These are phyloP conservation scores for Petrolisthes cinctipes DNA, from an alignment of 2,888 invertebrate genomes.

Conservation along the genomic window DNA sequence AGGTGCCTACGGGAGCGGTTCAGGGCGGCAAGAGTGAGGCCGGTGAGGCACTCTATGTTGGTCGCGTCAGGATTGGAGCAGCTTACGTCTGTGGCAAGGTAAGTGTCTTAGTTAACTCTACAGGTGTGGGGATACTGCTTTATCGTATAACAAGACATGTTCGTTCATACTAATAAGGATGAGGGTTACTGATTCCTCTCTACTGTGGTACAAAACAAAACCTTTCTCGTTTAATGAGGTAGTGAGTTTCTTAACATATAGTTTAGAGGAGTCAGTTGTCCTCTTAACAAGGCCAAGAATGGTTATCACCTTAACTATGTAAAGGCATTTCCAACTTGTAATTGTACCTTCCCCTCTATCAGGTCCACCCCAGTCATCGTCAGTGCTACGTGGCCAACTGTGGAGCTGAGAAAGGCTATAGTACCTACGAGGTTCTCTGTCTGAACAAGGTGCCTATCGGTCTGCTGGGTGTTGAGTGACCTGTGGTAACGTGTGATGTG, in stretches of 20 bases:
- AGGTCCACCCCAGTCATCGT: conserved; percentile 48
- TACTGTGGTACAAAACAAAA: too few relatives aligned
- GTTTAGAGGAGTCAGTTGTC: too few relatives aligned
- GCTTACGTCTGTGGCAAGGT: neutral
- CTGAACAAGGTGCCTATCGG: conserved; percentile 25
- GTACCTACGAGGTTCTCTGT: conserved; percentile 52
- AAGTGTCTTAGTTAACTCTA: neutral
- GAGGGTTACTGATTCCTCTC: too few relatives aligned
- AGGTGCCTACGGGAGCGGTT: neutral
- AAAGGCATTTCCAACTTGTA: too few relatives aligned
- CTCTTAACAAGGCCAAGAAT: too few relatives aligned
- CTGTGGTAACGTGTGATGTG: neutral
- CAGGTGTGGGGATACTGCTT: too few relatives aligned
- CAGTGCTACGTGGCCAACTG: conserved; percentile 84
- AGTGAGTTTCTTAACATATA: too few relatives aligned
- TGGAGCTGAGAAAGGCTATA: conserved; percentile 74
- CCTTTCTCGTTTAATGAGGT: too few relatives aligned
- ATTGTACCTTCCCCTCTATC: neutral
- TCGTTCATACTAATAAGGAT: too few relatives aligned
- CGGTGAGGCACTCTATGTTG: neutral
- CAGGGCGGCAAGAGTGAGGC: neutral
- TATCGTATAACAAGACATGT: too few relatives aligned
- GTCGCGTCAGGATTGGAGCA: neutral
- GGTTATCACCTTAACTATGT: too few relatives aligned
- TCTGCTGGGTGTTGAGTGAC: neutral